Evolutionary conservation across 2,797 vertebrate species (phyloP).

Genomic region (Cirrhinus molitorella): DNA sequence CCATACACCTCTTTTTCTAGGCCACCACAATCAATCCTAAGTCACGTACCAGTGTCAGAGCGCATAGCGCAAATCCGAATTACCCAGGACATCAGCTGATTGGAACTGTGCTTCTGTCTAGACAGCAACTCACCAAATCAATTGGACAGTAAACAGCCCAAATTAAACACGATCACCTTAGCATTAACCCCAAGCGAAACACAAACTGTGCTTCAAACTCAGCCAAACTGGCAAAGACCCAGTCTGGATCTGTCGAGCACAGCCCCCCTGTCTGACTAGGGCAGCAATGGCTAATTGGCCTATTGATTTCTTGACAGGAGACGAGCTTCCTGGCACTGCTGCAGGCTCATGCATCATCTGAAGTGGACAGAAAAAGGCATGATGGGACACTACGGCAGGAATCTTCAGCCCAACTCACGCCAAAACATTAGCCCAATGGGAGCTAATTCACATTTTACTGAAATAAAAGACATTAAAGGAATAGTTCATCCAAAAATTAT

Average conservation of each 20-base stretch:
- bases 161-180: constrained; percentile 14
- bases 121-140: constrained; percentile 37
- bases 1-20: not conserved
- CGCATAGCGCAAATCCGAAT: constrained; percentile 7
- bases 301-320: constrained; percentile 48
- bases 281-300: constrained; percentile 49
- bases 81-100: constrained; percentile 3
- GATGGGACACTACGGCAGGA: not conserved
- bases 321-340: constrained; percentile 29
- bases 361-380: constrained; percentile 31
- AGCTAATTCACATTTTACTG: not conserved
- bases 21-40: constrained; percentile 2
- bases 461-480: not conserved
- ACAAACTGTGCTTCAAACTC: not conserved
- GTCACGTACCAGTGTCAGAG: not conserved
- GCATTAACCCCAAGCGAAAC: constrained; percentile 15
- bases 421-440: not conserved
- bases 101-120: constrained; percentile 12
- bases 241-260: constrained; percentile 15
- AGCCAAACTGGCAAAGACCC: constrained; percentile 35
- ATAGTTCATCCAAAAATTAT: not conserved
- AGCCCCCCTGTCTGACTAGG: not conserved
- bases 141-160: not conserved
- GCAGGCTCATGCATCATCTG: constrained; percentile 39
- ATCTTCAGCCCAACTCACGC: not conserved